These are phyloP conservation scores for Amphipyra berbera DNA, from an alignment of 2,888 invertebrate genomes.

Conservation along the genomic window DNA sequence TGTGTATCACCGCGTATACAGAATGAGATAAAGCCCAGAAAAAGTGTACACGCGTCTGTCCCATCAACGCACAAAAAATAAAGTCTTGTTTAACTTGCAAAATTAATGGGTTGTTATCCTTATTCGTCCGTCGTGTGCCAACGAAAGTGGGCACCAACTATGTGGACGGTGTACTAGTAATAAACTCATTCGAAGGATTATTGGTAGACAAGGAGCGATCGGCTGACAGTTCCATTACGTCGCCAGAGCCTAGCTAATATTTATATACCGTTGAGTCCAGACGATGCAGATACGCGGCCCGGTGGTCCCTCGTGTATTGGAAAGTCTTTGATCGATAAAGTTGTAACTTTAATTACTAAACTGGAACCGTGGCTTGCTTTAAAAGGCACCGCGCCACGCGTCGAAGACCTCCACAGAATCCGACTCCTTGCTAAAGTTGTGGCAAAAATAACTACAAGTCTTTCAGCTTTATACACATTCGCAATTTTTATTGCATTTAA, in stretches of 20 bases:
- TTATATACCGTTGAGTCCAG: constrained; percentile 72
- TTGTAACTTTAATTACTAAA: constrained; percentile 88
- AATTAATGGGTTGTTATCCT: constrained; percentile 69
- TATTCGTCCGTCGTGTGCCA: constrained; percentile 63
- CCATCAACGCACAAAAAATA: constrained; percentile 48
- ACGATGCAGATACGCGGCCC: constrained; percentile 75
- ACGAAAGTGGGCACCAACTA: constrained; percentile 68
- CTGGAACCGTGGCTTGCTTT: constrained; percentile 76
- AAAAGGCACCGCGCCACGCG: constrained; percentile 84
- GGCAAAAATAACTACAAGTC: constrained; percentile 58
- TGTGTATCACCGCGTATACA: constrained; percentile 32
- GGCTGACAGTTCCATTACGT: constrained; percentile 85
- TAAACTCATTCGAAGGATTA: constrained; percentile 85
- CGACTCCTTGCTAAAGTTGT: constrained; percentile 62
- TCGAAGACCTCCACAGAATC: constrained; percentile 63
- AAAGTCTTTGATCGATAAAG: constrained; percentile 87
- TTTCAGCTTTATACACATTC: constrained; percentile 47
- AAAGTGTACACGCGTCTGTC: constrained; percentile 30
- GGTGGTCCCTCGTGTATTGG: constrained; percentile 82
- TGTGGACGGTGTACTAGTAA: constrained; percentile 70
- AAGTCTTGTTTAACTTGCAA: constrained; percentile 63
- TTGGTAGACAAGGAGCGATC: constrained; percentile 76
- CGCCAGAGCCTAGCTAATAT: constrained; percentile 75
- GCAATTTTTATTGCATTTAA: constrained; percentile 51
- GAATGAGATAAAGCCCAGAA: constrained; percentile 33